Percentiles rank a stretch among this genome's conserved stretches.
These are phyloP conservation scores for Odocoileus hemionus DNA, from an alignment of 2,113 vertebrate genomes.

Conservation along the genomic window DNA sequence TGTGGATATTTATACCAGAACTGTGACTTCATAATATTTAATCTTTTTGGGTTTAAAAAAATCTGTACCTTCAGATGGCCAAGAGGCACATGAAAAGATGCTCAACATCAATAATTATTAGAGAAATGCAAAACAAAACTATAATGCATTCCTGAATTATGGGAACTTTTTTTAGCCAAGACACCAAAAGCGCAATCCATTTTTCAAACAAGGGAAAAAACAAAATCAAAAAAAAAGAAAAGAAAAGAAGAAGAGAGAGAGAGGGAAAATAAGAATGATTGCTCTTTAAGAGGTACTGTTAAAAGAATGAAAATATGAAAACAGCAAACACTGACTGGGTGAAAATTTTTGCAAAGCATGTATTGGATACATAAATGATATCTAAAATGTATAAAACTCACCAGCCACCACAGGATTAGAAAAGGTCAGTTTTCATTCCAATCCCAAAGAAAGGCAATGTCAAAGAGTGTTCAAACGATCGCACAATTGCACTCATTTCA, in stretches of 20 bases:
- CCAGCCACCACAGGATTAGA: background rate
- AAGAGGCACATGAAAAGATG: background rate
- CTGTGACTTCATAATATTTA: background rate
- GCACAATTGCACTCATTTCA: background rate
- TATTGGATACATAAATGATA: background rate
- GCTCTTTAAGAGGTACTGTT: background rate
- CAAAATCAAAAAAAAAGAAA: background rate
- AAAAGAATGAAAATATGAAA: background rate
- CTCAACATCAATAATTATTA: background rate
- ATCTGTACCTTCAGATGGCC: background rate
- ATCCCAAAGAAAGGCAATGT: background rate
- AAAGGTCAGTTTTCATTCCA: background rate
- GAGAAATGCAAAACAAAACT: background rate
- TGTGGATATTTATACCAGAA: background rate
- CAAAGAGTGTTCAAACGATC: background rate
- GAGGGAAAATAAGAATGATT: background rate
- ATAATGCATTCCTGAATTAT: background rate
- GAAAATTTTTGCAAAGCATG: background rate
- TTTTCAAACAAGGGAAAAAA: background rate
- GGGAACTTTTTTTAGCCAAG: background rate
- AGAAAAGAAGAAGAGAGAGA: background rate
- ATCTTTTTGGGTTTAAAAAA: background rate
- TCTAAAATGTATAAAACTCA: background rate
- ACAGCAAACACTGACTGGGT: rapidly evolving
- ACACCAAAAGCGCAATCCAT: background rate